phyloP scores from a whole-genome alignment of 64 coral and sea anemone genomes.

The Dendronephthya gigantea region DNA sequence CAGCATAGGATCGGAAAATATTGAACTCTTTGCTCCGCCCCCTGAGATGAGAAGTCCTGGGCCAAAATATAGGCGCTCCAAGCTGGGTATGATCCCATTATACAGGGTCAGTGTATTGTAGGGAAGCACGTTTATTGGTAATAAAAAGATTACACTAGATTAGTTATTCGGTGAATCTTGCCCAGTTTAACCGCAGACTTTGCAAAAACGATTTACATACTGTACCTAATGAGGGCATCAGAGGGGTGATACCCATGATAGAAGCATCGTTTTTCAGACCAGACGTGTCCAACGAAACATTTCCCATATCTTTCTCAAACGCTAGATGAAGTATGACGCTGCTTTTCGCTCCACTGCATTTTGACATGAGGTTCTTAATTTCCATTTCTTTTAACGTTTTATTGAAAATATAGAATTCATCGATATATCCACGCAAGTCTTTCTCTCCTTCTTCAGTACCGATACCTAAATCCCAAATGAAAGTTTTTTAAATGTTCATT shows the following conservation, averaged over 20 bases:
- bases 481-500: no score
- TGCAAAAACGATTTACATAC: no score
- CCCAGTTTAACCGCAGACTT: no score
- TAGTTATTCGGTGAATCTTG: no score
- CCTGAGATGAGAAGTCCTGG: no score
- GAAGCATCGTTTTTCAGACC: slow-evolving; percentile 66
- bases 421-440: slow-evolving; percentile 60
- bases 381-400: slow-evolving; percentile 60
- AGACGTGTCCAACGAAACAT: slow-evolving; percentile 61
- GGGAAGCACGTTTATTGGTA: no score
- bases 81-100: no score
- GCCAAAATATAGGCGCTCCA: no score
- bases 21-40: no score
- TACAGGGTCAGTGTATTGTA: no score
- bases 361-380: slow-evolving; percentile 51
- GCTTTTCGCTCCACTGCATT: slow-evolving; percentile 48
- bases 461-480: slow-evolving; percentile 48
- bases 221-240: slow-evolving; percentile 11
- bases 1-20: no score
- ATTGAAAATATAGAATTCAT: slow-evolving; percentile 94
- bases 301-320: slow-evolving; percentile 61
- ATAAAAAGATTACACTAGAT: no score
- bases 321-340: slow-evolving; percentile 70
- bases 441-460: slow-evolving; percentile 44
- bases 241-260: slow-evolving; percentile 14